Evolutionary conservation across 2,797 vertebrate genomes (phyloP), one percentile per base, ranked within the genome.

Genomic region (Notolepis coatsorum): DNA sequence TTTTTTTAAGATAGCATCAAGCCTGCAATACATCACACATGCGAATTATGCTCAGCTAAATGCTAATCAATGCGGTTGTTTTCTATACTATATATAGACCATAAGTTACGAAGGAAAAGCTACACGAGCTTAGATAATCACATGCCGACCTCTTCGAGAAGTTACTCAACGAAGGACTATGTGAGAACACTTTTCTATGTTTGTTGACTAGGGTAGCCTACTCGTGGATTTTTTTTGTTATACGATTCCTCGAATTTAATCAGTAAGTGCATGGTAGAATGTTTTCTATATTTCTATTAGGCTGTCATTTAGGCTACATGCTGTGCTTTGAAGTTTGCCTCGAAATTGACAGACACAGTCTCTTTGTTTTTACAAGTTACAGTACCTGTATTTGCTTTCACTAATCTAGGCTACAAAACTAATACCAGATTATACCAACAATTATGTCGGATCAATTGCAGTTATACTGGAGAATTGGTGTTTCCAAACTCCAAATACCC

Each of bases 201-300:
- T 23, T 30, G 18, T 23, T 25, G n/a, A 25, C 24, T 47, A 7
- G 28, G 23, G 45, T 23, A n/a, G n/a, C 6, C 25, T 20, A 18
- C 2, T 10, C 12, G 17, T 37, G 9, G 6, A 2, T n/a, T 17
- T 37, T 37, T 20, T 35, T 6, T 23, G 30, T 7, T n/a, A n/a
- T n/a, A n/a, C 9, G 6, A 33, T 7, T 8, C 49, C 30, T 37
- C 5, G 18, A 37, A 39, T 55, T 13, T 20, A 49, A 66, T 37
- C 58, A 68, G 84, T 88, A 73, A 85, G 84, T 80, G 45, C 54
- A 4, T 10, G 2, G 5, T 7, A 20, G 10, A 13, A 6, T 13
- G 39, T 54, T 54, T 17, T 5, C 5, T 6, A 31, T n/a, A n/a
- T 12, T 1, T 43, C 9, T 9, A 20, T 18, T 20, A 20, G 12